Percentiles rank a stretch among this genome's conserved stretches.
Conservation (phyloP, 2,797 vertebrate genomes). For the Acestrorhynchus altus region DNA sequence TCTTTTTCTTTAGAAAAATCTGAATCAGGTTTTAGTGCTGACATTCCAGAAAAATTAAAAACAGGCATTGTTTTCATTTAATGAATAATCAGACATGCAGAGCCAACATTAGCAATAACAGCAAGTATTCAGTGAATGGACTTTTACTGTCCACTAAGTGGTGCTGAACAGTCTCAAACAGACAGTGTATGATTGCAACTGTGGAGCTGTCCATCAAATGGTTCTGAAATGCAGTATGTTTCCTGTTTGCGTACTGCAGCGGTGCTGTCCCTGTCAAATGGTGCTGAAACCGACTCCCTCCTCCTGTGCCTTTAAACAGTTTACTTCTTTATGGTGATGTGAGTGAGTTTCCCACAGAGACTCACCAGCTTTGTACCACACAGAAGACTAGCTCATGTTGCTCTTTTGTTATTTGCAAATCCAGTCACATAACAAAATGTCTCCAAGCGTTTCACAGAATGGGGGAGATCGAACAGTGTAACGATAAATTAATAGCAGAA, state of each 20-base stretch:
- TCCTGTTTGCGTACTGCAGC: background rate
- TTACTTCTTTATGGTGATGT: constrained; percentile 18
- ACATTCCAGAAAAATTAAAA: background rate
- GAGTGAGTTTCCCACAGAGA: constrained; percentile 9
- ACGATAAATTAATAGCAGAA: constrained; percentile 55
- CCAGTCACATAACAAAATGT: constrained; percentile 38
- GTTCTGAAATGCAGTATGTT: background rate
- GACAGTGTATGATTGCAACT: background rate
- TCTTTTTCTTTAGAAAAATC: too few relatives aligned
- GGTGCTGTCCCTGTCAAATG: background rate
- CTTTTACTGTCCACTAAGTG: background rate
- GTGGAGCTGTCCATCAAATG: constrained; percentile 15
- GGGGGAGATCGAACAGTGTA: constrained; percentile 26
- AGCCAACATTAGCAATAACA: background rate
- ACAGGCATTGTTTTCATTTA: background rate
- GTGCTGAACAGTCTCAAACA: background rate
- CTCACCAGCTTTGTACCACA: background rate
- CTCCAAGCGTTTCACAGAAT: constrained; percentile 21
- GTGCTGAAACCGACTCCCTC: constrained; percentile 1
- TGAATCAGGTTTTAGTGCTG: background rate
- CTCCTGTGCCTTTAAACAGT: constrained; percentile 9
- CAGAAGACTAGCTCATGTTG: constrained; percentile 26
- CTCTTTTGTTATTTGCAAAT: constrained; percentile 23
- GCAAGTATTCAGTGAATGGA: background rate
- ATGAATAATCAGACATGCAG: background rate